These are phyloP conservation scores for Spea multiplicata DNA, from an alignment of 2,113 vertebrate genomes.

Conservation along the genomic window DNA sequence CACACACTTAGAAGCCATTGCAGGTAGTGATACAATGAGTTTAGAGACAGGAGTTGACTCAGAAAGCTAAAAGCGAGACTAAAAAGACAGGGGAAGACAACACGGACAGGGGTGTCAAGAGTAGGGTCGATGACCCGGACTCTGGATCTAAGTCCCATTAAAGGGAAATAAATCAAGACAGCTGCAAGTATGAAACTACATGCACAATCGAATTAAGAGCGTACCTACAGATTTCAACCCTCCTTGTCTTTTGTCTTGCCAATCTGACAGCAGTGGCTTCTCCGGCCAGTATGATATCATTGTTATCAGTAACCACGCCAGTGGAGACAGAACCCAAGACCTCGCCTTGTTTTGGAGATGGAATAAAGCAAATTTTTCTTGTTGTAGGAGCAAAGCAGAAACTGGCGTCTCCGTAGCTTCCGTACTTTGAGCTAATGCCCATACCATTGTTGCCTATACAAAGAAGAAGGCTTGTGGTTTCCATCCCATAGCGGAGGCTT, in stretches of 20 bases:
- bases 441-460: constrained; percentile 85
- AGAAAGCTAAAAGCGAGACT: too few species aligned
- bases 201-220: constrained; percentile 43
- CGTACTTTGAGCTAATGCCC: constrained; percentile 85
- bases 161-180: too few species aligned
- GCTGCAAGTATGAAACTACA: too few species aligned
- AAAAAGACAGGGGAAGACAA: too few species aligned
- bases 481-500: constrained; percentile 92
- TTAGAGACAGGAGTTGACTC: too few species aligned
- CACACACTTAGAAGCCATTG: too few species aligned
- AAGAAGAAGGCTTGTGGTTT: constrained; percentile 87
- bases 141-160: too few species aligned
- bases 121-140: too few species aligned
- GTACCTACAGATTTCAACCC: constrained; percentile 89
- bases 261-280: constrained; percentile 79
- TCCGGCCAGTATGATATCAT: constrained; percentile 86
- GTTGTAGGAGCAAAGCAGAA: constrained; percentile 86
- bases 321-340: constrained; percentile 81
- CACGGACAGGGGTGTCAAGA: too few species aligned
- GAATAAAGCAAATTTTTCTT: constrained; percentile 83
- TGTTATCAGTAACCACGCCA: constrained; percentile 87
- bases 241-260: constrained; percentile 79
- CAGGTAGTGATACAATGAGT: too few species aligned
- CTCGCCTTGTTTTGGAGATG: constrained; percentile 87
- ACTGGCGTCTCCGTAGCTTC: constrained; percentile 83